phyloP scores from a whole-genome alignment of 2,113 vertebrate genomes.

The Gallinago paraguaiae region DNA sequence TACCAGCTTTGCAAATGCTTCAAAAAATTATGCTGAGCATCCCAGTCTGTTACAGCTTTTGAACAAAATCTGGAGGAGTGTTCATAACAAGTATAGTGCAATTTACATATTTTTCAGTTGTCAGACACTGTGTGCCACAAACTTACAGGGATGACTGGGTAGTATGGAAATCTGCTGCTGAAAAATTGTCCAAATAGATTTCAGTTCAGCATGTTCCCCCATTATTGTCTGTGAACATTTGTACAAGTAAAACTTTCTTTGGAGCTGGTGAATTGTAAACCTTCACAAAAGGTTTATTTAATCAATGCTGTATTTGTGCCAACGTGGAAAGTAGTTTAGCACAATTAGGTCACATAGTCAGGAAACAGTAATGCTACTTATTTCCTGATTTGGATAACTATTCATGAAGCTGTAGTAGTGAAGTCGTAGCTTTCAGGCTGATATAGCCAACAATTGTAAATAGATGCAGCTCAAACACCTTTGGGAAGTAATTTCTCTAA shows the following conservation, averaged over 20 bases:
- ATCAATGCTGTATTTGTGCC: background rate
- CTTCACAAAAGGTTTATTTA: slow-evolving; percentile 1
- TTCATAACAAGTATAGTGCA: slow-evolving; percentile 60
- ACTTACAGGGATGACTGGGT: slow-evolving; percentile 40
- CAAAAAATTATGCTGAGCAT: slow-evolving; percentile 62
- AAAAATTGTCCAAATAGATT: slow-evolving; percentile 45
- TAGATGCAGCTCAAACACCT: background rate
- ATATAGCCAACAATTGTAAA: background rate
- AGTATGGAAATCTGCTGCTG: slow-evolving; percentile 52
- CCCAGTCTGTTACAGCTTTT: slow-evolving; percentile 54
- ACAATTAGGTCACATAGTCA: background rate
- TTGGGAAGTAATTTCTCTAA: background rate
- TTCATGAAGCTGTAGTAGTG: background rate
- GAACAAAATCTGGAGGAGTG: slow-evolving; percentile 65
- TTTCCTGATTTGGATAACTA: background rate
- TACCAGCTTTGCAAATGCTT: slow-evolving; percentile 56
- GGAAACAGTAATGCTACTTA: background rate
- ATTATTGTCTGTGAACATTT: slow-evolving; percentile 18
- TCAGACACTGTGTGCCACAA: slow-evolving; percentile 36
- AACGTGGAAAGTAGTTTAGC: background rate
- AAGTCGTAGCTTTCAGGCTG: background rate
- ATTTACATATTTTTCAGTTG: slow-evolving; percentile 70
- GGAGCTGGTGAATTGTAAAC: background rate
- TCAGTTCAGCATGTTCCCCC: slow-evolving; percentile 24
- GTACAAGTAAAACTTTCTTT: slow-evolving; percentile 14